Evolutionary conservation across 2,113 vertebrate genomes (phyloP).

Genomic region (Ciconia maguari): DNA sequence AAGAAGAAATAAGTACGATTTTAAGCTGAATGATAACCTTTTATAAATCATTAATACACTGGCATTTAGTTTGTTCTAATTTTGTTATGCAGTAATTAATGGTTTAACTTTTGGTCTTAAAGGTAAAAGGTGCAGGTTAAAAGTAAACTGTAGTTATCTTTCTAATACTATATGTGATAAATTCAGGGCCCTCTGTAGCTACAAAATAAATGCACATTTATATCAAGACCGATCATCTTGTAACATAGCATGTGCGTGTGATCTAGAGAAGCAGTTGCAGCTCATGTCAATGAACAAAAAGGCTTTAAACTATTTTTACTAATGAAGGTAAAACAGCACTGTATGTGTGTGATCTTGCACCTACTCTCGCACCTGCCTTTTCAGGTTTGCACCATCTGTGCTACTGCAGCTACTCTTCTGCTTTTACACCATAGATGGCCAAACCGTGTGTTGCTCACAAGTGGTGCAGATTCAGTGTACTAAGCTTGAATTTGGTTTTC

Average conservation of each 20-base stretch:
- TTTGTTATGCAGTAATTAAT: neutral
- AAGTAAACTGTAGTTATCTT: neutral
- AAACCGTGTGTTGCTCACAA: neutral
- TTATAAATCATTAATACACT: neutral
- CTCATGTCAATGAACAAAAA: neutral
- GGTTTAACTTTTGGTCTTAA: neutral
- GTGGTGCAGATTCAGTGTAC: neutral
- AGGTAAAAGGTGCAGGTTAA: neutral
- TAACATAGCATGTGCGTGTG: neutral
- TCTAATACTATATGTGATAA: neutral
- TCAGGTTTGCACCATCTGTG: neutral
- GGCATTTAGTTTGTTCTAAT: neutral
- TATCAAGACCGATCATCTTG: neutral
- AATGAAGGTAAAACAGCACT: neutral
- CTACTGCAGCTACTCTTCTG: neutral
- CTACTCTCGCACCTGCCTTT: neutral
- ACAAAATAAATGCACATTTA: neutral
- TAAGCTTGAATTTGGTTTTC: neutral
- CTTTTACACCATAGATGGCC: neutral
- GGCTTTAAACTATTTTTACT: neutral
- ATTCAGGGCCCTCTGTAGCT: neutral
- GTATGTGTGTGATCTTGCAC: neutral
- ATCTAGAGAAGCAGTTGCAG: neutral
- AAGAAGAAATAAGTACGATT: neutral
- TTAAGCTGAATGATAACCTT: neutral